Evolutionary conservation across 1,140 invertebrate species (phyloP), one percentile per base, ranked within the genome.

Genomic region (Dendroctonus valens): DNA sequence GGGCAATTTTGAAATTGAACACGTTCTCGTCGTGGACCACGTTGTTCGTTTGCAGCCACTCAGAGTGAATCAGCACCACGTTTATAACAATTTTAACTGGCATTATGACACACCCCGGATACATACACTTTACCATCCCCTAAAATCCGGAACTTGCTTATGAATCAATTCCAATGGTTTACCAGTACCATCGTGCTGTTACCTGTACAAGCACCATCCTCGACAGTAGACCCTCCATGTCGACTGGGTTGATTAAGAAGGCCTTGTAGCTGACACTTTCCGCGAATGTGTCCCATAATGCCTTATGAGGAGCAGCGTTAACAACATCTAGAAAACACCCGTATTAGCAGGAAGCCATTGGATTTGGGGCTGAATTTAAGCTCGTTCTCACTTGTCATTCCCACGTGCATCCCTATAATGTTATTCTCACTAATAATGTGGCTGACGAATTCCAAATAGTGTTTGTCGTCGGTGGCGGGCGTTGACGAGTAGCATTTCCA

Each of bases 391-490:
- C n/a, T n/a, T n/a, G n/a, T n/a, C n/a, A n/a, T n/a, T n/a, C n/a
- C n/a, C n/a, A n/a, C n/a, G n/a, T n/a, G n/a, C n/a, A n/a, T n/a
- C n/a, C n/a, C n/a, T n/a, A n/a, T n/a, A 50, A 83, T 71, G 7
- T 78, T 70, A 68, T 83, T 80, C 0, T 73, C 65, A 55, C 65
- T 62, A 12, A 81, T 75, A 12, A 82, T 73, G 54, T 75, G 71
- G 40, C 74, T 70, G 38, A 81, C 76, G 49, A 82, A 81, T 53
- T 67, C 44, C 38, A 74, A 68, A 55, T 76, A 76, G 12, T 76
- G 77, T 70, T 69, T 74, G 58, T 48, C 50, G 77, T 81, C 63
- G 2, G 58, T 57, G 46, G 69, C 68, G 14, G 69, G 48, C 52
- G 8, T 66, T 60, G n/a, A 77, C 74, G 0, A 83, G 55, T 37